Conservation (phyloP, 2,113 vertebrate genomes). For the Cyprinodon variegatus region DNA sequence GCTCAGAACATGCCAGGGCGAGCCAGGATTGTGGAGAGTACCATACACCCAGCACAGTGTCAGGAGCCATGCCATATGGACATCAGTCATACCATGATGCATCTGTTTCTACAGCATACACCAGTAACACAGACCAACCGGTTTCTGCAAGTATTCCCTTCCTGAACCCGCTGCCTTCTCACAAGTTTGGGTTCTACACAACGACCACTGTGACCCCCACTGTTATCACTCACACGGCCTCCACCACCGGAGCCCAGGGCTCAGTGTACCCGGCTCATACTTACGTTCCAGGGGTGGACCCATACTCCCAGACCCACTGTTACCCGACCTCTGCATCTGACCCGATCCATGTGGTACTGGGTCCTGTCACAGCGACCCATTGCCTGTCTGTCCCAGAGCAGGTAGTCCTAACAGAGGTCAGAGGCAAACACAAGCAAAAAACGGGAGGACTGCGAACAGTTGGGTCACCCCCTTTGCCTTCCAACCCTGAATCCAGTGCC, state of each 20-base stretch:
- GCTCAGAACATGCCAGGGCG: conserved; percentile 49
- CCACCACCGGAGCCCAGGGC: conserved; percentile 51
- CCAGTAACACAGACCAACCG: conserved; percentile 45
- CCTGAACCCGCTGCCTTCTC: conserved; percentile 65
- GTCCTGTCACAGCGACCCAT: conserved; percentile 48
- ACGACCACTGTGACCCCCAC: conserved; percentile 62
- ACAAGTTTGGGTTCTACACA: conserved; percentile 70
- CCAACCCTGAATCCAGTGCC: conserved; percentile 9
- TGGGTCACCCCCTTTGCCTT: neutral
- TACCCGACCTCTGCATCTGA: conserved; percentile 57
- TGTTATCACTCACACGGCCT: conserved; percentile 80
- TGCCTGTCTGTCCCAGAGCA: conserved; percentile 76
- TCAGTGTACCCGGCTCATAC: conserved; percentile 49
- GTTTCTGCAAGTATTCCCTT: conserved; percentile 58
- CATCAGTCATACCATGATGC: conserved; percentile 61
- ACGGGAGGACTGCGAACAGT: conserved; percentile 53
- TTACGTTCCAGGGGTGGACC: conserved; percentile 58
- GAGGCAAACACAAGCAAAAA: conserved; percentile 75
- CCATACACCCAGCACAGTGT: conserved; percentile 44
- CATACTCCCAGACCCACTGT: conserved; percentile 53
- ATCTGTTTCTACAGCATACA: conserved; percentile 39
- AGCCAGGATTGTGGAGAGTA: conserved; percentile 65
- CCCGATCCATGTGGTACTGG: conserved; percentile 50
- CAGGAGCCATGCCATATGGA: conserved; percentile 27
- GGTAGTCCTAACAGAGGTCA: conserved; percentile 23